Conservation (phyloP, 2,797 vertebrate species). For the Triplophysa bombifrons region DNA sequence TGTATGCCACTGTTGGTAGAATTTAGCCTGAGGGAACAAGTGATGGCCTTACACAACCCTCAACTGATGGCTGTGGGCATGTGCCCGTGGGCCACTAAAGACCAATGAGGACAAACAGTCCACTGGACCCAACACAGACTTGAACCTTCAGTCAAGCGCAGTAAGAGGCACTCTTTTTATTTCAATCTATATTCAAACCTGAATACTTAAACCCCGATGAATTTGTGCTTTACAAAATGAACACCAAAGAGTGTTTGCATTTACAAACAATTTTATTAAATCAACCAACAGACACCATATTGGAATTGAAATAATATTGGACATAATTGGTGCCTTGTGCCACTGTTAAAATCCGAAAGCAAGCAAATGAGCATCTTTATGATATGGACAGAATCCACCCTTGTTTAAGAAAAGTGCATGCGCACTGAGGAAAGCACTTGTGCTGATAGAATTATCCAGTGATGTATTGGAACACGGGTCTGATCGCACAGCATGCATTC, state of each 20-base stretch:
- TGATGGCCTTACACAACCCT: slow-evolving; percentile 18
- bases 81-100: slow-evolving; percentile 23
- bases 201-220: background rate
- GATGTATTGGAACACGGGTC: slow-evolving; percentile 64
- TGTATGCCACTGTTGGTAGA: background rate
- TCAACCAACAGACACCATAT: slow-evolving; percentile 13
- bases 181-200: background rate
- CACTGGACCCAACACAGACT: background rate
- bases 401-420: slow-evolving; percentile 64
- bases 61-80: slow-evolving; percentile 28
- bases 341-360: slow-evolving; percentile 5
- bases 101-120: slow-evolving; percentile 15
- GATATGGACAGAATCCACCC: background rate
- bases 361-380: slow-evolving; percentile 17
- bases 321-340: slow-evolving; percentile 27
- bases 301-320: background rate
- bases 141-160: background rate
- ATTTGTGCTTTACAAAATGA: background rate
- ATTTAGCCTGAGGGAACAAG: slow-evolving; percentile 24
- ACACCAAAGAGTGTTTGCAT: background rate
- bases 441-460: slow-evolving; percentile 67
- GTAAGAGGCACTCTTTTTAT: background rate
- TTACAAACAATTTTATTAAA: slow-evolving; percentile 16
- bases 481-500: slow-evolving; percentile 68
- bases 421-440: slow-evolving; percentile 59